phyloP scores from a whole-genome alignment of 2,113 vertebrate species.

The Glaucomys volans region DNA sequence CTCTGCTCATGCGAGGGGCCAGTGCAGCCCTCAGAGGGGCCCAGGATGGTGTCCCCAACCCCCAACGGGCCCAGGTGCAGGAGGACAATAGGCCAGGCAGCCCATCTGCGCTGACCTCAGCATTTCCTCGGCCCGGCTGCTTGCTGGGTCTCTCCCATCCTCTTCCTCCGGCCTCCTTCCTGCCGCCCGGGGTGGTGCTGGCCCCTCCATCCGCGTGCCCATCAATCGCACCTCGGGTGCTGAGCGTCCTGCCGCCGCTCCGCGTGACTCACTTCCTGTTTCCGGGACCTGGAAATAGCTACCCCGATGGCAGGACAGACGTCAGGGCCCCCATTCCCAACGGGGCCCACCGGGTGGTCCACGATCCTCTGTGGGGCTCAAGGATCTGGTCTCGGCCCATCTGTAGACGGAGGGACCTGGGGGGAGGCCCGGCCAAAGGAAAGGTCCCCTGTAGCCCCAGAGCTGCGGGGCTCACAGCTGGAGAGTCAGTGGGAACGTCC shows the following conservation, averaged over 20 bases:
- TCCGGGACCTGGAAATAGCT: slow-evolving; percentile 54
- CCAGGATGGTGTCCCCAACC: no score
- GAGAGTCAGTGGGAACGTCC: neutral
- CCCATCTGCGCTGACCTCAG: slow-evolving; percentile 56
- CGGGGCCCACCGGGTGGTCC: no score
- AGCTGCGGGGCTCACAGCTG: neutral
- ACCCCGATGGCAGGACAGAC: neutral
- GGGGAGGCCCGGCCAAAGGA: neutral
- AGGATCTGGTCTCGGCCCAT: neutral
- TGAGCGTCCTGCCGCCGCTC: neutral
- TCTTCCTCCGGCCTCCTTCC: slow-evolving; percentile 65
- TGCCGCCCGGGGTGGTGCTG: neutral
- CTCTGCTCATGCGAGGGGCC: no score
- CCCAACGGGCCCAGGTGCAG: neutral
- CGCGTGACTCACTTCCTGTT: slow-evolving; percentile 74
- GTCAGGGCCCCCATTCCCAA: neutral
- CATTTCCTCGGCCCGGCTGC: slow-evolving; percentile 43
- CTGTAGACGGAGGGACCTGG: no score
- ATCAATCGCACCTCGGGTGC: neutral
- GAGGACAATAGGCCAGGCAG: neutral
- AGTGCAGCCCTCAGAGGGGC: no score
- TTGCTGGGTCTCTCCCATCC: slow-evolving; percentile 64
- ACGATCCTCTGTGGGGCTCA: no score
- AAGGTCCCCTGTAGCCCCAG: neutral
- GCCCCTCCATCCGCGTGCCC: neutral